Conservation (phyloP, 35 echinoderm and acorn worm genomes). For the Eucidaris tribuloides region DNA sequence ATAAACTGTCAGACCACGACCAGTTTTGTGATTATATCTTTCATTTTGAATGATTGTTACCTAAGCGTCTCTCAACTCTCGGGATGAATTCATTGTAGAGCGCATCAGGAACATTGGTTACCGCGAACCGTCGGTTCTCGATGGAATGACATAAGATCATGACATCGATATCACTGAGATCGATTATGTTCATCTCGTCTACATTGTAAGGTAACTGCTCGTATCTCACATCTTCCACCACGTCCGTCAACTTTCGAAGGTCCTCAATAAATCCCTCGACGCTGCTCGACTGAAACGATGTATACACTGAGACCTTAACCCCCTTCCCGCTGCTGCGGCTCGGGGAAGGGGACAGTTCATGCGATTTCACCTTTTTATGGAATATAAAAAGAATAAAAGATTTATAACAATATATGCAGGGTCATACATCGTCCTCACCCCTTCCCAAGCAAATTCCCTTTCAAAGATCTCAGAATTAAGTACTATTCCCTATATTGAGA, state of each 20-base stretch:
- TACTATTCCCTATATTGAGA: too few species aligned
- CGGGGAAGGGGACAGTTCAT: too few species aligned
- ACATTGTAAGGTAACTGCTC: not conserved
- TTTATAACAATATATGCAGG: too few species aligned
- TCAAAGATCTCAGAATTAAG: too few species aligned
- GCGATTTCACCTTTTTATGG: too few species aligned
- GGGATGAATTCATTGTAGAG: slow-evolving; percentile 4
- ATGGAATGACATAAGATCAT: slow-evolving; percentile 15
- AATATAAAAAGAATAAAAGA: too few species aligned
- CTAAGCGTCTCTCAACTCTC: not conserved
- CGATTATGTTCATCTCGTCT: not conserved
- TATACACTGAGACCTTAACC: not conserved
- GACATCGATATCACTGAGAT: not conserved
- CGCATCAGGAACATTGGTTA: slow-evolving; percentile 8
- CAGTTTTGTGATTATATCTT: too few species aligned
- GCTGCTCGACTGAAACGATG: not conserved
- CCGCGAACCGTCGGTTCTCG: not conserved
- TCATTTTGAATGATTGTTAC: too few species aligned
- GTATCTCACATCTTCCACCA: not conserved
- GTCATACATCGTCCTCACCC: too few species aligned
- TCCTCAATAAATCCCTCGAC: not conserved
- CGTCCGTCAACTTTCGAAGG: not conserved
- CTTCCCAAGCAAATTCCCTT: too few species aligned
- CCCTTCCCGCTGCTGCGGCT: not conserved
- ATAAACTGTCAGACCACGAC: too few species aligned